Evolutionary conservation across 2,113 vertebrate species (phyloP).

Genomic region (Amazona guildingii): DNA sequence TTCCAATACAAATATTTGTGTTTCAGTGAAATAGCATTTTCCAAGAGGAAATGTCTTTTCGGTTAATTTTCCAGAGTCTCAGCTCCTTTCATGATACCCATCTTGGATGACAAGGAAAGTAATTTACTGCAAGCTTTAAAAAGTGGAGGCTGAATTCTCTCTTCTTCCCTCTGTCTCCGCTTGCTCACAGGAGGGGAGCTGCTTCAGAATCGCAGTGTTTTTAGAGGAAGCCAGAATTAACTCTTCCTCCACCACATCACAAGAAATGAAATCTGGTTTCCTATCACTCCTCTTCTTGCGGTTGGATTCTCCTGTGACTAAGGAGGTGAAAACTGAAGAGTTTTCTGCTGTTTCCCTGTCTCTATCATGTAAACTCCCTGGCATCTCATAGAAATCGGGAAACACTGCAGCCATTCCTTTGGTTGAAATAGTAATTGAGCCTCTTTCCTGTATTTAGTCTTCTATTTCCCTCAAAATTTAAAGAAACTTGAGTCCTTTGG

Average conservation of each 20-base stretch:
- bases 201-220: background rate
- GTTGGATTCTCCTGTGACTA: background rate
- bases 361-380: background rate
- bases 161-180: background rate
- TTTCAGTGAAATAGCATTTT: background rate
- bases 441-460: background rate
- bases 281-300: background rate
- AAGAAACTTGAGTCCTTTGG: background rate
- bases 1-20: background rate
- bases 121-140: background rate
- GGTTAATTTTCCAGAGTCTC: background rate
- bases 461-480: background rate
- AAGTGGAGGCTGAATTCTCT: background rate
- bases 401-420: background rate
- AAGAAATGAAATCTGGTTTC: background rate
- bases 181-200: background rate
- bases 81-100: background rate
- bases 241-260: background rate
- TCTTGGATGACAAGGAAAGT: background rate
- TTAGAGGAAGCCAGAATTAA: background rate
- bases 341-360: background rate
- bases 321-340: background rate
- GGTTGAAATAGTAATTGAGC: background rate
- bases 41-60: background rate
- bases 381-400: background rate